Evolutionary conservation across 2,113 vertebrate species (phyloP).

Genomic region (Sorex fumeus): DNA sequence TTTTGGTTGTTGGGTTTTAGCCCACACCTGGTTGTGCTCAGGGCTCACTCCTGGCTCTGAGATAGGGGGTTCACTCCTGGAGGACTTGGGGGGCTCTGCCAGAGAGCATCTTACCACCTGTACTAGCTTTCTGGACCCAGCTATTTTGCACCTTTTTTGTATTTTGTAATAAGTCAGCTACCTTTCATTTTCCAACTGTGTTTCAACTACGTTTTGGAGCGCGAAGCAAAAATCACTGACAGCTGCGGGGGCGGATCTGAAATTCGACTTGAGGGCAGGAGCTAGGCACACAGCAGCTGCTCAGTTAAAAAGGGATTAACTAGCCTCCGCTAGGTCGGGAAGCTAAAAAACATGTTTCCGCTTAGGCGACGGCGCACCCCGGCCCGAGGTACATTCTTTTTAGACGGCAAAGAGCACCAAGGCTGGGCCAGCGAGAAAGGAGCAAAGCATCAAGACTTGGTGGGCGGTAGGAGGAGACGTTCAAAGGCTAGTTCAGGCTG

Average conservation of each 20-base stretch:
- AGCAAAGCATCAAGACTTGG: neutral
- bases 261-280: neutral
- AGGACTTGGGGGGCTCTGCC: too few species aligned
- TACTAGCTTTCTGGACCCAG: too few species aligned
- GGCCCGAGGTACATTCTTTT: neutral
- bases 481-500: neutral
- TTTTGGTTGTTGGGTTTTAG: too few species aligned
- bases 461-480: too few species aligned
- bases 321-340: neutral
- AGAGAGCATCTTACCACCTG: too few species aligned
- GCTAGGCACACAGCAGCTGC: neutral
- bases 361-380: neutral
- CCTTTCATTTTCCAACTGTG: conserved; percentile 14
- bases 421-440: neutral
- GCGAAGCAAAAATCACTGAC: too few species aligned
- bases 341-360: neutral
- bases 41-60: too few species aligned
- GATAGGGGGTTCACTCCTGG: too few species aligned
- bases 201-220: too few species aligned
- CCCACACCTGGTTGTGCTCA: too few species aligned
- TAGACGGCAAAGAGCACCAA: neutral
- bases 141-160: too few species aligned
- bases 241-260: neutral
- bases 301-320: neutral
- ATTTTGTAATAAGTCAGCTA: neutral